Conservation (phyloP, 2,113 vertebrate genomes). For the Cnemophilus loriae region DNA sequence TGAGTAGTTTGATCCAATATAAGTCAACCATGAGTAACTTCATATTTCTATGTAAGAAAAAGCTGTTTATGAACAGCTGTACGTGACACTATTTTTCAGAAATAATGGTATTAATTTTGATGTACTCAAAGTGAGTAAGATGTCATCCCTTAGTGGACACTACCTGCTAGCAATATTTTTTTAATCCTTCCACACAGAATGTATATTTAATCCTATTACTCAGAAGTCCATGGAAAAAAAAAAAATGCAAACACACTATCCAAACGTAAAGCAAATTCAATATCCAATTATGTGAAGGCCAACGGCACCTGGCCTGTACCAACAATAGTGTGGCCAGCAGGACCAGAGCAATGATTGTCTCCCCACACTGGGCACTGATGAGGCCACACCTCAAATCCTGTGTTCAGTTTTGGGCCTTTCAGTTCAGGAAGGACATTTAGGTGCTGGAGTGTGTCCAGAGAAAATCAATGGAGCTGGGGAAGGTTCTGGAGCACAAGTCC, state of each 20-base stretch:
- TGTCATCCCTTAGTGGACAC: not conserved
- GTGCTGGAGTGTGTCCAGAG: not conserved
- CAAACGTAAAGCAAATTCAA: not conserved
- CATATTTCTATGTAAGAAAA: not conserved
- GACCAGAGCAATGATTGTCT: not conserved
- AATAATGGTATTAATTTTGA: not conserved
- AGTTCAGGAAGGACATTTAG: not conserved
- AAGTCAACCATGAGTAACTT: not conserved
- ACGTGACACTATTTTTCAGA: not conserved
- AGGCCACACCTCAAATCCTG: not conserved
- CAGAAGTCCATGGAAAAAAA: not conserved
- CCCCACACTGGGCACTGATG: rapidly evolving
- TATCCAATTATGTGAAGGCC: not conserved
- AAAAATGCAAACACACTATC: not conserved
- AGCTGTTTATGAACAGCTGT: not conserved
- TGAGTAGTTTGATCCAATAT: not conserved
- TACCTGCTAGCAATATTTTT: not conserved
- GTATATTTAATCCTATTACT: not conserved
- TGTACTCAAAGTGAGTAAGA: not conserved
- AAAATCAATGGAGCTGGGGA: not conserved
- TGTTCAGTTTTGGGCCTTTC: not conserved
- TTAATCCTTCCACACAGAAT: not conserved
- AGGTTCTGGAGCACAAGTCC: not conserved
- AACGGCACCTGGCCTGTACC: not conserved
- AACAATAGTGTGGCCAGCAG: not conserved